Evolutionary conservation across 1,140 invertebrate species (phyloP).

Genomic region (Scaptomyza montana): DNA sequence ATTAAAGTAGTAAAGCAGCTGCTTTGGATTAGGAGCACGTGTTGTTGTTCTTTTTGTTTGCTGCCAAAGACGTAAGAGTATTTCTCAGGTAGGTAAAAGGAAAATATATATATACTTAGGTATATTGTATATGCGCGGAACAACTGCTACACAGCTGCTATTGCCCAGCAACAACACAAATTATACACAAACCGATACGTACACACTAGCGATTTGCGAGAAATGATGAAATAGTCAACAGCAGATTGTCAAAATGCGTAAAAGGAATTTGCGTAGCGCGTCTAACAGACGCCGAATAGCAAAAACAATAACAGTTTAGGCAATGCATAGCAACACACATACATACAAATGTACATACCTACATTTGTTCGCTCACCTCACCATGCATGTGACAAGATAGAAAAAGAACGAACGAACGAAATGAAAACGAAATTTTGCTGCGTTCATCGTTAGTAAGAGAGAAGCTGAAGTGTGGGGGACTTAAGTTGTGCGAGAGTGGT

Average conservation of each 20-base stretch:
- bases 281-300: constrained; percentile 40
- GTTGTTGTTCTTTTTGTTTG: constrained; percentile 1
- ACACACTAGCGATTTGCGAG: constrained; percentile 16
- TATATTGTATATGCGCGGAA: constrained; percentile 8
- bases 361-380: background rate
- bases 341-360: background rate
- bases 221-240: constrained; percentile 43
- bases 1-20: constrained; percentile 12
- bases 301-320: background rate
- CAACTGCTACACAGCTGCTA: constrained; percentile 42
- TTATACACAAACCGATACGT: background rate
- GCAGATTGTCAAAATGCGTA: constrained; percentile 52
- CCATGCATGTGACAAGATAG: constrained; percentile 44
- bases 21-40: constrained; percentile 31
- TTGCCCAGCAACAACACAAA: constrained; percentile 6
- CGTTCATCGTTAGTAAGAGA: constrained; percentile 55
- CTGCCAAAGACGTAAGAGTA: background rate
- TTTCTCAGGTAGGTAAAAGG: constrained; percentile 20
- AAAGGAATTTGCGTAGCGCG: constrained; percentile 49
- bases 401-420: constrained; percentile 47
- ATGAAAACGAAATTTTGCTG: constrained; percentile 66
- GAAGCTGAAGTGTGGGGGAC: background rate
- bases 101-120: constrained; percentile 9
- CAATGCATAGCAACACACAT: constrained; percentile 18
- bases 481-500: constrained; percentile 20